phyloP scores from a whole-genome alignment of 2,113 vertebrate species.

The Pyrgilauda ruficollis region DNA sequence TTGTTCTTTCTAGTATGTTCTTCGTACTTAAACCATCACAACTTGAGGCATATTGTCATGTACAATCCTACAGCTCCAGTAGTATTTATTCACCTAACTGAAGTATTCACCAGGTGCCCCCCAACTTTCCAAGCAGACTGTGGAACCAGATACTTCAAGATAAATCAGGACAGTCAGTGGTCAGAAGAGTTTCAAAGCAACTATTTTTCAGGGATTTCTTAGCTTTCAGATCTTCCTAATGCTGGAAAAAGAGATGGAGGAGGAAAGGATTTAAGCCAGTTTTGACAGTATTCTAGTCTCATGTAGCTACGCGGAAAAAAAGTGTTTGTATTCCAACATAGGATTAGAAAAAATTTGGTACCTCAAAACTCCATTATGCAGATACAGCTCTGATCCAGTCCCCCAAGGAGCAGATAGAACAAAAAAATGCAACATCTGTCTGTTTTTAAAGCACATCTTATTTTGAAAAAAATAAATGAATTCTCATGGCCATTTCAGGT shows the following conservation, averaged over 20 bases:
- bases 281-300: neutral
- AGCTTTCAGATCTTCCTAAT: neutral
- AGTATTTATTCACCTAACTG: neutral
- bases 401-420: neutral
- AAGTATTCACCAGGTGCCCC: neutral
- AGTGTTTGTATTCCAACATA: accelerated
- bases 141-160: neutral
- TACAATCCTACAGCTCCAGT: accelerated
- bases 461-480: neutral
- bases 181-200: neutral
- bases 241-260: neutral
- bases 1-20: neutral
- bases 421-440: neutral
- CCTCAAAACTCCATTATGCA: neutral
- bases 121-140: neutral
- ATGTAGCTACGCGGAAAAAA: neutral
- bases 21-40: neutral
- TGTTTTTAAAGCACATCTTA: neutral
- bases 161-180: neutral
- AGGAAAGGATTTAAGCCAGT: neutral
- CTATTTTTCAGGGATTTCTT: neutral
- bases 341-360: neutral
- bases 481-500: neutral
- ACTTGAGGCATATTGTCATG: accelerated
- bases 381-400: neutral